Conservation (phyloP, 2,888 invertebrate genomes). For the Dicyrtoma fusca region DNA sequence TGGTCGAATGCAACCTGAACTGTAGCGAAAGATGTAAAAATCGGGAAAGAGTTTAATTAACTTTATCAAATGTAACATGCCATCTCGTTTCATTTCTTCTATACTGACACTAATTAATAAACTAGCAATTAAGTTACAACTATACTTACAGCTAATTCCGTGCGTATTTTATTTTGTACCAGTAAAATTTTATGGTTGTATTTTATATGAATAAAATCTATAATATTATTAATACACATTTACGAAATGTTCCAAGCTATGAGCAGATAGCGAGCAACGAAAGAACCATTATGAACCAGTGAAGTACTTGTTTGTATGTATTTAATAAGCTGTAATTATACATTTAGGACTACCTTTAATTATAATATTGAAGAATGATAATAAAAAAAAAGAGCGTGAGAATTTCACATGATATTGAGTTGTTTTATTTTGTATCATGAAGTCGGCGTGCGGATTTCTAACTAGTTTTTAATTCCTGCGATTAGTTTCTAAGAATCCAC, state of each 20-base stretch:
- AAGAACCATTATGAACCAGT: constrained; percentile 29
- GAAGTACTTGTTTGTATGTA: constrained; percentile 19
- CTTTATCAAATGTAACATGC: neutral
- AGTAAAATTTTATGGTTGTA: constrained; percentile 3
- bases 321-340: neutral
- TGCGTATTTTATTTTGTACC: constrained; percentile 1
- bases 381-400: neutral
- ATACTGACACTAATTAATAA: too few species aligned
- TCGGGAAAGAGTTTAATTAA: neutral
- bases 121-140: too few species aligned
- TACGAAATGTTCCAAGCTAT: constrained; percentile 1
- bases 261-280: constrained; percentile 19
- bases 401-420: neutral
- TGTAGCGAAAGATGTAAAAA: neutral
- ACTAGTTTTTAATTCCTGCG: too few species aligned
- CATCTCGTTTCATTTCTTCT: neutral
- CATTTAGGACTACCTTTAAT: neutral
- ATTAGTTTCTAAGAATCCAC: too few species aligned
- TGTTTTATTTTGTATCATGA: too few species aligned
- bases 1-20: neutral
- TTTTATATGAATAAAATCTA: constrained; percentile 15
- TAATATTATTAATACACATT: neutral
- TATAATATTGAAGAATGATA: neutral
- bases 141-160: neutral
- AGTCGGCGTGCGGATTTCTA: too few species aligned